A percentile compares a stretch with the other conserved stretches of the same genome.
Evolutionary conservation across 1,140 invertebrate species (phyloP).

Genomic region (Paralvinella palmiformis): DNA sequence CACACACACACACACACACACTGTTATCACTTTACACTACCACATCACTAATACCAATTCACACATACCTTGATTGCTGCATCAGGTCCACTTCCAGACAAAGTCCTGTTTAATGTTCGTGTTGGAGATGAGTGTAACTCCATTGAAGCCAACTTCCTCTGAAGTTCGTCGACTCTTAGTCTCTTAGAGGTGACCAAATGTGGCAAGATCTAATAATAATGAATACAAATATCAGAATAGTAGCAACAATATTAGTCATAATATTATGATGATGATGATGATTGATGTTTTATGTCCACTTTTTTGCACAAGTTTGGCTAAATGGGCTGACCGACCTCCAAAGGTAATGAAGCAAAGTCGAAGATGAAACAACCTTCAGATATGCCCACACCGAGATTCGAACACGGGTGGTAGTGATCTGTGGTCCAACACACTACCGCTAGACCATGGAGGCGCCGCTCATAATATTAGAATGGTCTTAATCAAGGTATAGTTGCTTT

Average conservation of each 20-base stretch:
- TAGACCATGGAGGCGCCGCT: too few species aligned
- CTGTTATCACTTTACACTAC: constrained; percentile 12
- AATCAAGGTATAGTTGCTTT: too few species aligned
- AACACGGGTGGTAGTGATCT: too few species aligned
- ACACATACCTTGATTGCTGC: background rate
- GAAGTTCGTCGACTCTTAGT: constrained; percentile 53
- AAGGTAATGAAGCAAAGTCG: background rate
- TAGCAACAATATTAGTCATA: background rate
- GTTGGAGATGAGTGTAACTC: background rate
- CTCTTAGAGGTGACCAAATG: constrained; percentile 55
- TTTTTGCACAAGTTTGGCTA: background rate
- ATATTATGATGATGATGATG: background rate
- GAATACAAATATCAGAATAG: background rate
- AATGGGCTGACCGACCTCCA: background rate
- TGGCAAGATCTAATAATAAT: constrained; percentile 52
- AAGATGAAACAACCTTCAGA: background rate
- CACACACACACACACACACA: constrained; percentile 5
- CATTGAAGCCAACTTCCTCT: constrained; percentile 40
- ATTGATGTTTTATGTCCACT: background rate
- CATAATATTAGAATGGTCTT: too few species aligned
- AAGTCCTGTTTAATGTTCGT: background rate
- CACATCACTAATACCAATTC: background rate
- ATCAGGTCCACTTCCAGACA: constrained; percentile 9
- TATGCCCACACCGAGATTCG: too few species aligned
- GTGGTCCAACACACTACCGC: too few species aligned